These are phyloP conservation scores for Tineola bisselliella DNA, from an alignment of 2,888 invertebrate species.

Conservation along the genomic window DNA sequence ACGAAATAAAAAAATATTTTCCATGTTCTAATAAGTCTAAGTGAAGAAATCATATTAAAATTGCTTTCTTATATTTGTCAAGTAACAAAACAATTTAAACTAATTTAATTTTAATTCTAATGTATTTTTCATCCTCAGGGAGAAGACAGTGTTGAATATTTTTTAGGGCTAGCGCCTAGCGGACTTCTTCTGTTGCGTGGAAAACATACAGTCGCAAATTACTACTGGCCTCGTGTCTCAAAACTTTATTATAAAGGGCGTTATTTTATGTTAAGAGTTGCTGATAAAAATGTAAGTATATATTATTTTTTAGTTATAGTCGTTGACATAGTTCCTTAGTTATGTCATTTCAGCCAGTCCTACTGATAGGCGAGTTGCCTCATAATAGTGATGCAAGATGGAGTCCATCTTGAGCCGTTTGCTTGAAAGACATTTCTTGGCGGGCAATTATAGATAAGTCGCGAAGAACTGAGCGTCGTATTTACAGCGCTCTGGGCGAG, in stretches of 20 bases:
- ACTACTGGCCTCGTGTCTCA: conserved; percentile 97
- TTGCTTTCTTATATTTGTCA: too few relatives aligned
- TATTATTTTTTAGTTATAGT: too few relatives aligned
- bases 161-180: conserved; percentile 93
- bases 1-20: conserved; percentile 36
- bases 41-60: too few relatives aligned
- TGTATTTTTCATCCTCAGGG: conserved; percentile 70
- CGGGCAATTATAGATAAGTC: conserved; percentile 68
- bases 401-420: conserved; percentile 51
- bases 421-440: conserved; percentile 64
- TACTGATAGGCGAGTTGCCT: not conserved
- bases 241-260: conserved; percentile 97
- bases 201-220: conserved; percentile 96
- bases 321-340: not conserved
- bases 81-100: too few relatives aligned
- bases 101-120: not conserved
- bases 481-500: conserved; percentile 53
- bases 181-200: conserved; percentile 94
- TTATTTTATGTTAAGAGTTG: conserved; percentile 95
- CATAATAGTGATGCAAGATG: conserved; percentile 44
- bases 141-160: conserved; percentile 96
- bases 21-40: not conserved
- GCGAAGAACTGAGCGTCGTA: conserved; percentile 51
- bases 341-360: not conserved
- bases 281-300: conserved; percentile 91